Conservation (phyloP, 2,113 vertebrate genomes). For the Heterotis niloticus region DNA sequence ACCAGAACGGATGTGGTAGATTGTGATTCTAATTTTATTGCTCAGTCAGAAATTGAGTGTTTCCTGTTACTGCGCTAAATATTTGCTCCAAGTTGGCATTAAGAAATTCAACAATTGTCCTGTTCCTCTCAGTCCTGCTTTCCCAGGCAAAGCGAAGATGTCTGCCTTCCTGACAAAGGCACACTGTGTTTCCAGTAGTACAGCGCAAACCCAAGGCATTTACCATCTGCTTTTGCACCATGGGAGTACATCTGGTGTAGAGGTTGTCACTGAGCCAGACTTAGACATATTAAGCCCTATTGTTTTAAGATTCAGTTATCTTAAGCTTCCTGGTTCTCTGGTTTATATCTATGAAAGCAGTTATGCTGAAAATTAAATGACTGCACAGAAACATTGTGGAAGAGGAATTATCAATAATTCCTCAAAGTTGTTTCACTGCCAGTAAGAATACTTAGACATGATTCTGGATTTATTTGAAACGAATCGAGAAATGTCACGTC, state of each 20-base stretch:
- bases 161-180: constrained; percentile 1
- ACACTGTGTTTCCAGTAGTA: neutral
- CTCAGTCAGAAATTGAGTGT: neutral
- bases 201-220: neutral
- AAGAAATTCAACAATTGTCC: neutral
- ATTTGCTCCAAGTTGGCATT: neutral
- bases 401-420: neutral
- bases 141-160: neutral
- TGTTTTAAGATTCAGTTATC: neutral
- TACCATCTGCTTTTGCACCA: constrained; percentile 11
- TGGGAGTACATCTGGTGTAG: neutral
- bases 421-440: neutral
- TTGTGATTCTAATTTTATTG: constrained; percentile 17
- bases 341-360: neutral
- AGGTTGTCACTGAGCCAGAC: constrained; percentile 12
- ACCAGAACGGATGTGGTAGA: neutral
- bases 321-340: neutral
- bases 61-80: neutral
- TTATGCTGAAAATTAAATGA: neutral
- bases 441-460: constrained; percentile 8
- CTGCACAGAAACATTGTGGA: neutral
- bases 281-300: neutral
- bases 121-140: neutral
- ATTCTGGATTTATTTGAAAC: constrained; percentile 1
- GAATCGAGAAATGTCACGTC: constrained; percentile 12